Evolutionary conservation across 2,113 vertebrate genomes (phyloP), one percentile per base, ranked within the genome.

Genomic region (Chlamydotis undulata): DNA sequence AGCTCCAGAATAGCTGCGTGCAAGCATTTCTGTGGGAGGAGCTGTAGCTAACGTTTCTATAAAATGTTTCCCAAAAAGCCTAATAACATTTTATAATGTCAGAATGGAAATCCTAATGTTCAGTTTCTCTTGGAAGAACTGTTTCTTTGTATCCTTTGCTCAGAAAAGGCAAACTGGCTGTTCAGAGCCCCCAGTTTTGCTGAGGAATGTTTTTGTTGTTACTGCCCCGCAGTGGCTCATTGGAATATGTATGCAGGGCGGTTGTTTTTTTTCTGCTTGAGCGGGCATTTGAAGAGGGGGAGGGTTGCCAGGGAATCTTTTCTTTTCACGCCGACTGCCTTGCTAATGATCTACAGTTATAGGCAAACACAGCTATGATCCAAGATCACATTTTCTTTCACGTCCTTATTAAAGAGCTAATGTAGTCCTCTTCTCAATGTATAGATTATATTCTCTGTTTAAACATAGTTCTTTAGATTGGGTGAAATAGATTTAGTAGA

Each of bases 171-270:
- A 64, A 90, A 69, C 25, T 69, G 33, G 52, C 89, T 92, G 61
- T 50, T 94, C 63, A 89, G 91, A 96, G 70, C 5, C 70, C 75
- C 92, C 86, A 76, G 86, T 95, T 97, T 96, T 90, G 83, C 70
- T 47, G 47, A 56, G 91, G 94, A 96, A 96, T 97, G 94, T 96
- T 97, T 97, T 97, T 98, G 97, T 96, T 97, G 84, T 97, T 97
- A 97, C 97, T 98, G 97, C 94, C 97, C 96, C 94, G 28, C 91
- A 95, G 96, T 97, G 97, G 96, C 93, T 95, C 95, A 96, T 82
- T 80, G 96, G 97, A 96, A 98, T 93, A 96, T 96, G 93, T 97
- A 91, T 97, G 93, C 86, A 84, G 81, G 68, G 92, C 21, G 88
- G 90, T 41, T 95, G 78, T 68, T 69, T 87, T 85, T 85, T 71